phyloP scores from a whole-genome alignment of 2,888 invertebrate species.

The Rhingia rostrata region DNA sequence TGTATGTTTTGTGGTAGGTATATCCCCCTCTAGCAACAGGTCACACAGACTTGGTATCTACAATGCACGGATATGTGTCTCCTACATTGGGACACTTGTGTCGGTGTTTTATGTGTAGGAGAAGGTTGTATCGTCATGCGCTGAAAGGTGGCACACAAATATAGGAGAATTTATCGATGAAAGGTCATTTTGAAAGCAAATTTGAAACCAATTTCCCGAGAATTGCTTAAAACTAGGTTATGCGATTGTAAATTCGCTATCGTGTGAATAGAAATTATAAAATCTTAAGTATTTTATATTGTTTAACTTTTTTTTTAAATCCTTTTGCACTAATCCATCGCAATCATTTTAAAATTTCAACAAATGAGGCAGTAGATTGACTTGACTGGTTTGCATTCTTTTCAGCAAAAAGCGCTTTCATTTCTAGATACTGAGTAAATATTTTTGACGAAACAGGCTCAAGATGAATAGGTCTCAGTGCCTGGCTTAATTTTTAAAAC shows the following conservation, averaged over 20 bases:
- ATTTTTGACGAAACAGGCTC: no score
- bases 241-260: background rate
- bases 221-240: constrained; percentile 22
- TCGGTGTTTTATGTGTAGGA: constrained; percentile 21
- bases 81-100: constrained; percentile 16
- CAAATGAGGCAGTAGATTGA: no score
- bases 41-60: constrained; percentile 48
- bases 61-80: constrained; percentile 11
- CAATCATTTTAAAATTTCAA: no score
- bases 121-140: constrained; percentile 60
- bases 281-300: no score
- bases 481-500: no score
- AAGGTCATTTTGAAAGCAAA: background rate
- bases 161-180: constrained; percentile 56
- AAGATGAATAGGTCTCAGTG: no score
- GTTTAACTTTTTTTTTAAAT: no score
- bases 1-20: background rate
- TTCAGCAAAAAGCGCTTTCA: no score
- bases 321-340: no score
- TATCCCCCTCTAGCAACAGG: constrained; percentile 70
- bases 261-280: no score
- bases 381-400: no score
- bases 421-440: no score
- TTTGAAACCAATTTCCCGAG: constrained; percentile 13
- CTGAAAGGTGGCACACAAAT: background rate